Conservation (phyloP, 2,888 invertebrate species). For the Drosophila histrio region DNA sequence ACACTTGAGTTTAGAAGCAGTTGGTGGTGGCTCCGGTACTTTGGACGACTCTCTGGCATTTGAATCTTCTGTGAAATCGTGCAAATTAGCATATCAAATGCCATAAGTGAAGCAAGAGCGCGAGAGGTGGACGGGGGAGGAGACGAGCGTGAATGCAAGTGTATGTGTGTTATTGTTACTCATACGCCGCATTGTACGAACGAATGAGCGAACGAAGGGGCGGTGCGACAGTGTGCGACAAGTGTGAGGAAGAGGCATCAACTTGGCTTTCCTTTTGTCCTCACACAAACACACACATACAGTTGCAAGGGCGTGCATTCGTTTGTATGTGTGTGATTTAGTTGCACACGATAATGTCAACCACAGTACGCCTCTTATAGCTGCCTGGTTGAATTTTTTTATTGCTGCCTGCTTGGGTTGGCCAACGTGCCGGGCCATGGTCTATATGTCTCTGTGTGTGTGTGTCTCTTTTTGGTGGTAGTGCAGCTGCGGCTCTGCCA, state of each 20-base stretch:
- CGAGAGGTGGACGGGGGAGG: slow-evolving; percentile 20
- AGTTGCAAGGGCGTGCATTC: not conserved
- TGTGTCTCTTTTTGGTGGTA: slow-evolving; percentile 52
- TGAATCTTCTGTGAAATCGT: slow-evolving; percentile 57
- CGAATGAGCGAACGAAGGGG: slow-evolving; percentile 76
- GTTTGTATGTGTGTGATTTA: slow-evolving; percentile 65
- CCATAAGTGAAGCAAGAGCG: slow-evolving; percentile 54
- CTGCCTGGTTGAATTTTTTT: slow-evolving; percentile 59
- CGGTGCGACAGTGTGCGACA: slow-evolving; percentile 49
- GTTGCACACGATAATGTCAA: slow-evolving; percentile 79
- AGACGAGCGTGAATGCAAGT: slow-evolving; percentile 25
- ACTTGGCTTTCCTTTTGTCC: slow-evolving; percentile 43
- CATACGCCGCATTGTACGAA: slow-evolving; percentile 70
- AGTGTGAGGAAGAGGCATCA: slow-evolving; percentile 39
- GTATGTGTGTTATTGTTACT: slow-evolving; percentile 65
- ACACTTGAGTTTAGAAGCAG: slow-evolving; percentile 40
- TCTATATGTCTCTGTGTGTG: slow-evolving; percentile 31
- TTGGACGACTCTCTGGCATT: slow-evolving; percentile 15
- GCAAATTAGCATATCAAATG: slow-evolving; percentile 80
- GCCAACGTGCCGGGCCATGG: slow-evolving; percentile 26
- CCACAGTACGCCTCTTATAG: slow-evolving; percentile 67
- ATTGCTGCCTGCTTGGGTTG: slow-evolving; percentile 58
- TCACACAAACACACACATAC: slow-evolving; percentile 15
- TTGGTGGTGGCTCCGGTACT: slow-evolving; percentile 56
- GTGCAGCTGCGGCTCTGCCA: slow-evolving; percentile 61